phyloP scores from a whole-genome alignment of 2,797 vertebrate genomes.

The Sarcophilus harrisii region DNA sequence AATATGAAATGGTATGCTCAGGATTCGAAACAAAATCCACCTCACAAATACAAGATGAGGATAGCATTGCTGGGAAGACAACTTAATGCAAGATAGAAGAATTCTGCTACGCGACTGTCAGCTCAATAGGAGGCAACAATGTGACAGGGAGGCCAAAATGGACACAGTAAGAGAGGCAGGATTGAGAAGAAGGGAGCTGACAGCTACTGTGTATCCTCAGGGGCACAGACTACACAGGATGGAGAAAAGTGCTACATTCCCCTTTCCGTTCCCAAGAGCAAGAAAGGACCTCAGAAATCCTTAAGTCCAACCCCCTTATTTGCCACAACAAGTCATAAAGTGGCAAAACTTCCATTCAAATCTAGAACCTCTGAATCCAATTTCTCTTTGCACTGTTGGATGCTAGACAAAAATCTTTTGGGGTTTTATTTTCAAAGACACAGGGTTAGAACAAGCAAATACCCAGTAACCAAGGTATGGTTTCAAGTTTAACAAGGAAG shows the following conservation, averaged over 20 bases:
- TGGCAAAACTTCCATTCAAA: background rate
- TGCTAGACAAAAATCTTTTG: conserved; percentile 18
- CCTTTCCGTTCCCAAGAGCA: too few species aligned
- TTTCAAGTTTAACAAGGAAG: conserved; percentile 36
- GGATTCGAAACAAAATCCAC: background rate
- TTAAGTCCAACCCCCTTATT: background rate
- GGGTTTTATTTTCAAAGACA: conserved; percentile 20
- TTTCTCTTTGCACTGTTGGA: background rate
- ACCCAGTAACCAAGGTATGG: conserved; percentile 29
- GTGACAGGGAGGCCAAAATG: background rate
- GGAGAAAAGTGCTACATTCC: too few species aligned
- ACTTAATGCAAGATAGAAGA: background rate
- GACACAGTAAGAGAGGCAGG: background rate
- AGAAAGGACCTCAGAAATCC: background rate
- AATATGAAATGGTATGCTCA: background rate
- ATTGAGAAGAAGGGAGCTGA: background rate
- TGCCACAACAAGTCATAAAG: background rate
- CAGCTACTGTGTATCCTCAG: background rate
- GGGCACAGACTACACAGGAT: background rate
- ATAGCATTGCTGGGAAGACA: background rate
- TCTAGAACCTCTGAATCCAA: background rate
- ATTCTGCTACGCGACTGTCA: background rate
- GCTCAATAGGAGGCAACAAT: background rate
- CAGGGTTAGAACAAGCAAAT: conserved; percentile 23
- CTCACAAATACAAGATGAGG: background rate